Evolutionary conservation across 2,113 vertebrate genomes (phyloP), one percentile per base, ranked within the genome.

Genomic region (Actenoides lindsayi): DNA sequence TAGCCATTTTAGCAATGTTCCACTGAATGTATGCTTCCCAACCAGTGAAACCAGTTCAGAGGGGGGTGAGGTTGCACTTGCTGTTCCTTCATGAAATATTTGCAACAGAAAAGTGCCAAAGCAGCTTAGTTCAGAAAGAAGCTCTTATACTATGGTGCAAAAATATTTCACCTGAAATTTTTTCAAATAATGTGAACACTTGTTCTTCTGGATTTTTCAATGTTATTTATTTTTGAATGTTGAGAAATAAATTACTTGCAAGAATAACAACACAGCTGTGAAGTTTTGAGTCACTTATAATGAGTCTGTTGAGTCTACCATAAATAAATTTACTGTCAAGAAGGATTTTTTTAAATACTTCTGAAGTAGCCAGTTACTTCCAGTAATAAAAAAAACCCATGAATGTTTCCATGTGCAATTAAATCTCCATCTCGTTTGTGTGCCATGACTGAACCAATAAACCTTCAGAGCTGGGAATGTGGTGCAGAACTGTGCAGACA

Each of bases 171-270:
- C 48, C 48, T 44, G 31, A 18, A 63, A 23, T 68, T 94, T 94
- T 44, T 60, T 18, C 51, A 83, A 79, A 84, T 53, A 83, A 79
- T 4, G 16, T 18, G 68, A 81, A 76, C 28, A 25, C 8, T 83
- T 75, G 11, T 56, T 92, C 63, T 65, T 57, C 53, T 79, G 25
- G 39, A 78, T 73, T 87, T 92, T 91, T 60, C 78, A 94, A 75
- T 2, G 4, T 63, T 77, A 68, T 80, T 83, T 90, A 44, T 75
- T 76, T 91, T 82, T 64, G 23, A 78, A 78, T 44, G 44, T 48
- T 87, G 53, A 94, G 44, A 92, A 96, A 84, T 86, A 71, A 92
- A 71, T 83, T 27, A 89, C 48, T 71, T 81, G 53, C 51, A 84
- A 70, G 69, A 92, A 83, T 24, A 78, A 11, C 46, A 92, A 94